Evolutionary conservation across 2,888 invertebrate genomes (phyloP).

Genomic region (Melieria omissa): DNA sequence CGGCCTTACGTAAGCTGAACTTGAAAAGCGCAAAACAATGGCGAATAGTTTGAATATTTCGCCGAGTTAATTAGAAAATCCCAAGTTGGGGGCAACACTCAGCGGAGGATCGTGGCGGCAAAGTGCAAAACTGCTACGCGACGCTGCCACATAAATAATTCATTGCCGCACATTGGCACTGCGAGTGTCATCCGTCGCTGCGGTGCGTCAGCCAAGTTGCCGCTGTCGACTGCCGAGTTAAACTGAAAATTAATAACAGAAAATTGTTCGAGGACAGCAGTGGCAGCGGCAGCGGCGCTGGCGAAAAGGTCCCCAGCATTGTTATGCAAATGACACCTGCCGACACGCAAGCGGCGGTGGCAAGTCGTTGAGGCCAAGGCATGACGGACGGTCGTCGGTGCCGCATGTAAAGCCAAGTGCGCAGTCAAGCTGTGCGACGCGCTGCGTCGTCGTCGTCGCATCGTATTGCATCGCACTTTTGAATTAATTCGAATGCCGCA

Average conservation of each 20-base stretch:
- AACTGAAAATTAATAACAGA: conserved; percentile 36
- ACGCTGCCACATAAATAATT: conserved; percentile 44
- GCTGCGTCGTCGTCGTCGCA: neutral
- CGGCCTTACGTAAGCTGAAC: conserved; percentile 54
- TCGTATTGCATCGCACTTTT: conserved; percentile 9
- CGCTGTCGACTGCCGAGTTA: conserved; percentile 19
- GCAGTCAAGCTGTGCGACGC: conserved; percentile 2
- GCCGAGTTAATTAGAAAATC: conserved; percentile 58
- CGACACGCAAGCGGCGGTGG: conserved; percentile 60
- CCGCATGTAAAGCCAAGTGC: no score
- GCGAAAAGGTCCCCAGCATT: conserved; percentile 60
- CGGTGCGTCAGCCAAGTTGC: conserved; percentile 20
- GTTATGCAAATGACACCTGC: conserved; percentile 67
- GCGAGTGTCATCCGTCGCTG: neutral
- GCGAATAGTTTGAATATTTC: conserved; percentile 61
- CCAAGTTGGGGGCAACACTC: conserved; percentile 35
- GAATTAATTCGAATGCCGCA: conserved; percentile 31
- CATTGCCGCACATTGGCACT: conserved; percentile 22
- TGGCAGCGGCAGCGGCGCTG: conserved; percentile 25
- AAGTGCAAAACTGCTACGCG: conserved; percentile 34
- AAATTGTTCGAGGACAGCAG: conserved; percentile 46
- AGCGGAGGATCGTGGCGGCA: conserved; percentile 9
- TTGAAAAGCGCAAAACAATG: conserved; percentile 57
- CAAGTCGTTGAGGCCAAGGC: conserved; percentile 33
- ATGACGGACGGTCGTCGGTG: no score